Evolutionary conservation across 1,140 invertebrate genomes (phyloP), one percentile per base, ranked within the genome.

Genomic region (Drosophila neocordata): DNA sequence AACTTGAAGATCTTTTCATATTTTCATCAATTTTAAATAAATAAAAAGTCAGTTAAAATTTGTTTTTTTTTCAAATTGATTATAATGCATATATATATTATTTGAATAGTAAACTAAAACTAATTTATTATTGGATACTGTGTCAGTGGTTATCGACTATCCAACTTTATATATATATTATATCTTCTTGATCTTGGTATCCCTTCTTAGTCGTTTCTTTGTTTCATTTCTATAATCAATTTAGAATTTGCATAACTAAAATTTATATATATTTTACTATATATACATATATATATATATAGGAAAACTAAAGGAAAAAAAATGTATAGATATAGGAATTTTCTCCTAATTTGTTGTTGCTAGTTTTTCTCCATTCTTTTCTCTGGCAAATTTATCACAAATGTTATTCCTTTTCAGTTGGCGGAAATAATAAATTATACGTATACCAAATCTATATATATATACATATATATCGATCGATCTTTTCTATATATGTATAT

Each of bases 401-500:
- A 75, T 75, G 34, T 41, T 75, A 75, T 75, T 75, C 72, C 72
- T 75, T 74, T 74, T 62, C 41, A 74, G 72, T 75, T 75, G 72
- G 72, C 72, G 65, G 24, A 52, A 75, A 53, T 72, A 75, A 56
- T 51, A 62, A 58, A 35, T 66, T 73, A 66, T 73, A 56, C 57
- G 52, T 60, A 68, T 48, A 20, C 8, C 41, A 48, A 15, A 56
- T 18, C 34, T 64, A 55, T 73, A 58, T 53, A 48, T 34, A 55
- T 73, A 58, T 53, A 48, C 24, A 35, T 12, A 34, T 24, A 8
- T 11, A 56, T 35, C 13, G 27, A 31, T 31, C 27, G 27, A 31
- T 31, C 24, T 31, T 6, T 7, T 6, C 27, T 31, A 18, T 31
- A 55, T 12, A 55, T 55, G 34, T 55, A 31, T 55, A 24, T 34